These are phyloP conservation scores for Thera britannica DNA, from an alignment of 2,888 invertebrate species.

Conservation along the genomic window DNA sequence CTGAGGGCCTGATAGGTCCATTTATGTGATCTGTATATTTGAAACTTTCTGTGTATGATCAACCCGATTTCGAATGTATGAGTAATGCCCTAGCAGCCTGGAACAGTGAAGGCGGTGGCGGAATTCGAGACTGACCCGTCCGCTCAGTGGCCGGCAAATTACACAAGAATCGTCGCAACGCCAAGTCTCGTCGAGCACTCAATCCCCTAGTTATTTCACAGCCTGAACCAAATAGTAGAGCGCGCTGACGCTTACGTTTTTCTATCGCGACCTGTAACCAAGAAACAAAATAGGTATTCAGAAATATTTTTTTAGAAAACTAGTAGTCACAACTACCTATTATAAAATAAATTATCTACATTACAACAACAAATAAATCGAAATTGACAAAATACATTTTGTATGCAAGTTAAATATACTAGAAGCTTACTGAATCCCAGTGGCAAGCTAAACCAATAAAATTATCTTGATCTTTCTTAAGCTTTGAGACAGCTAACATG, in stretches of 20 bases:
- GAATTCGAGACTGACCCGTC: slow-evolving; percentile 75
- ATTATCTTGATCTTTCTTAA: slow-evolving; percentile 15
- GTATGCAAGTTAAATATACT: not conserved
- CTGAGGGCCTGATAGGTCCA: not conserved
- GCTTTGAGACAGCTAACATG: not conserved
- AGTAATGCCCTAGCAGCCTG: slow-evolving; percentile 82
- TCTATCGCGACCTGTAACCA: slow-evolving; percentile 85
- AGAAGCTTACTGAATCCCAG: slow-evolving; percentile 23
- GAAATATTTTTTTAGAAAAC: not conserved
- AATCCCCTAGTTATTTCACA: slow-evolving; percentile 91
- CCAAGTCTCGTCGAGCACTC: slow-evolving; percentile 91
- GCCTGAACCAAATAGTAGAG: slow-evolving; percentile 89
- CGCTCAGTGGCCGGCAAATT: slow-evolving; percentile 87
- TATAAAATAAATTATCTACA: no score
- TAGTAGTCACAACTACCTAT: no score
- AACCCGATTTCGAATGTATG: slow-evolving; percentile 75
- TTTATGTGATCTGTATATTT: slow-evolving; percentile 1
- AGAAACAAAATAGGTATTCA: not conserved
- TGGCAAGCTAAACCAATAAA: slow-evolving; percentile 25
- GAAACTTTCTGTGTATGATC: slow-evolving; percentile 41
- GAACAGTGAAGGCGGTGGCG: slow-evolving; percentile 79
- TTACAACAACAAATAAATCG: no score
- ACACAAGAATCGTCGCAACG: slow-evolving; percentile 88
- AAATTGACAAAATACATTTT: no score
- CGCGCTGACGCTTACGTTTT: slow-evolving; percentile 85